These are phyloP conservation scores for Protobothrops mucrosquamatus DNA, from an alignment of 2,113 vertebrate genomes.

Conservation along the genomic window DNA sequence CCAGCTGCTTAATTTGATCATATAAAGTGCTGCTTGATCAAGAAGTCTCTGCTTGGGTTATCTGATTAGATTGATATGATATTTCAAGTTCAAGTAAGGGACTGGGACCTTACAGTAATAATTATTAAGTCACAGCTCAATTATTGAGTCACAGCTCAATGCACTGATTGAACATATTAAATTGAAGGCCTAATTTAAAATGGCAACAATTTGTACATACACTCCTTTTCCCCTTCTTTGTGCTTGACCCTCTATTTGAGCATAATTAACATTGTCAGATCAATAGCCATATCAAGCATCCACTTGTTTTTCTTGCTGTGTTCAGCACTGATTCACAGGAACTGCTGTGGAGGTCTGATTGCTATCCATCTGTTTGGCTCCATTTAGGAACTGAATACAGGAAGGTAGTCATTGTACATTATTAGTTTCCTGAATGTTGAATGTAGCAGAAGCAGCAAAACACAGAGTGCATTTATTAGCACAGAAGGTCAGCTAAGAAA, in stretches of 20 bases:
- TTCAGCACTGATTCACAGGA: slow-evolving; percentile 68
- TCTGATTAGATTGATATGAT: no score
- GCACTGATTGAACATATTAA: background rate
- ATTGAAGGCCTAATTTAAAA: background rate
- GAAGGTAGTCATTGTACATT: slow-evolving; percentile 83
- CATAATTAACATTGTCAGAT: slow-evolving; percentile 69
- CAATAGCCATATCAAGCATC: slow-evolving; percentile 60
- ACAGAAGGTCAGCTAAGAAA: slow-evolving; percentile 77
- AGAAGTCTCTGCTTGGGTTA: no score
- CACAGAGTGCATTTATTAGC: slow-evolving; percentile 75
- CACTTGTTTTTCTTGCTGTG: slow-evolving; percentile 67
- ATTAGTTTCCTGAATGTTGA: slow-evolving; percentile 83
- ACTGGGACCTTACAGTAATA: background rate
- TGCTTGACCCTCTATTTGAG: slow-evolving; percentile 65
- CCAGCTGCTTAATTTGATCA: no score
- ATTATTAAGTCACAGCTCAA: background rate
- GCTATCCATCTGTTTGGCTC: slow-evolving; percentile 73
- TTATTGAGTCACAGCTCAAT: background rate
- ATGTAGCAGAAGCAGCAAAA: slow-evolving; percentile 77
- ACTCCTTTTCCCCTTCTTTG: slow-evolving; percentile 20
- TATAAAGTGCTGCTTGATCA: no score
- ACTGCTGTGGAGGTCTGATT: slow-evolving; percentile 61
- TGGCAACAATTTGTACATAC: background rate
- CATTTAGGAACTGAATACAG: slow-evolving; percentile 76
- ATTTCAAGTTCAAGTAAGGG: no score